Evolutionary conservation across 2,888 invertebrate genomes (phyloP).

Genomic region (Drosophila pseudotalamancana): DNA sequence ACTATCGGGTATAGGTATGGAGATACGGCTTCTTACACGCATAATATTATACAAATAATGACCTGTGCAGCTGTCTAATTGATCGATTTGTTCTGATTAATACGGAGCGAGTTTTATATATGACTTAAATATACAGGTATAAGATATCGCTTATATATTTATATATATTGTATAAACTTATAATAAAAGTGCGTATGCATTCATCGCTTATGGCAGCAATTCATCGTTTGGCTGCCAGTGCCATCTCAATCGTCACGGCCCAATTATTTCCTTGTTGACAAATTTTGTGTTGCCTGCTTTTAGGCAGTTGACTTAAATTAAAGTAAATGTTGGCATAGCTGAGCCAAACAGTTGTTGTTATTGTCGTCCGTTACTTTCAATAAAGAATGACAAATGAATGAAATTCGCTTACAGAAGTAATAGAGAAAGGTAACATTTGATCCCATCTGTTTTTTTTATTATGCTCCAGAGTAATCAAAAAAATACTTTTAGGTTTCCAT

Average conservation of each 20-base stretch:
- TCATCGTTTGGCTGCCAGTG: not conserved
- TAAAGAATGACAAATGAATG: not conserved
- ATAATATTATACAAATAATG: not conserved
- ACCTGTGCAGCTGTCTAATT: not conserved
- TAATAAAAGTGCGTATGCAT: not conserved
- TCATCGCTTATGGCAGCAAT: not conserved
- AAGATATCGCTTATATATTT: too few species aligned
- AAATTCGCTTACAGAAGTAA: too few species aligned
- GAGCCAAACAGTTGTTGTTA: not conserved
- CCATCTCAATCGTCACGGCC: conserved; percentile 21
- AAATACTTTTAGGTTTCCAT: too few species aligned
- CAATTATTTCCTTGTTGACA: not conserved
- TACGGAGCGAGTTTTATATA: too few species aligned
- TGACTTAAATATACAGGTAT: too few species aligned
- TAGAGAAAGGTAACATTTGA: too few species aligned
- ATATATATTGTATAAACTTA: not conserved
- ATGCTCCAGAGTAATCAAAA: too few species aligned
- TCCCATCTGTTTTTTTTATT: too few species aligned
- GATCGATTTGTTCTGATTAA: too few species aligned
- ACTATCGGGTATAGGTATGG: conserved; percentile 1
- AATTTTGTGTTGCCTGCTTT: conserved; percentile 58
- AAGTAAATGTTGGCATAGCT: not conserved
- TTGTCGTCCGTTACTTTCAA: conserved; percentile 1
- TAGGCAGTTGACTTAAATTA: conserved; percentile 44
- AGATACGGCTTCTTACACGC: not conserved